Evolutionary conservation across 2,888 invertebrate genomes (phyloP), one percentile per base, ranked within the genome.

Genomic region (Oscheius sp.): DNA sequence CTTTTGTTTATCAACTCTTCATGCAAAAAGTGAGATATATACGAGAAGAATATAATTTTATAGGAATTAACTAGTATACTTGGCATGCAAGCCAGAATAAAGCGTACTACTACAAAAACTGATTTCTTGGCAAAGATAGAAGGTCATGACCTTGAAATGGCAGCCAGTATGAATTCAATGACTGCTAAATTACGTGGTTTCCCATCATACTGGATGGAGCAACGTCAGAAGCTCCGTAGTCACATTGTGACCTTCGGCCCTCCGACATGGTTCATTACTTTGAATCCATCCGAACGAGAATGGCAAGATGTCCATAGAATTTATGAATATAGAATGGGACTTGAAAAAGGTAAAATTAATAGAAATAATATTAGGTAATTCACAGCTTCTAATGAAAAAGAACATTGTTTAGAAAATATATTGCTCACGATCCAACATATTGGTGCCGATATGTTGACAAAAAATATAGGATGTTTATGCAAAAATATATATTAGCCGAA

Each of bases 261-360:
- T 2, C 57, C 57, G 4, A 57, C 57, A 2, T 36, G 4, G 8
- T 57, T 57, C 57, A 14, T 57, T 8, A 57, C 57, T 8, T 22
- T 33, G 4, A 57, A 57, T 38, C 57, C 57, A 2, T 9, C 8
- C 24, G 38, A 30, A 8, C n/a, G 2, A 14, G n/a, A 36, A 17
- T 38, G 36, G 57, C n/a, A 4, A 4, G 38, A 33, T 8, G n/a
- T 57, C 5, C 33, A 24, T 2, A 57, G 38, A 2, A 9, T 57
- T 8, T 38, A 57, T 38, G 38, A 8, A 38, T 12, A 24, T 4
- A 12, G 20, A 2, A 20, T 12, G 5, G 4, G 22, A 22, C 2
- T 47, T 14, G 8, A 14, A 9, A 14, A 14, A 36, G 8, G 8
- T 8, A 8, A 8, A 24, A 24, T 47, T 3, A 47, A 24, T 24